Base-by-base conservation (phyloP, 2,113 vertebrate genomes). In the Apteryx owenii region DNA sequence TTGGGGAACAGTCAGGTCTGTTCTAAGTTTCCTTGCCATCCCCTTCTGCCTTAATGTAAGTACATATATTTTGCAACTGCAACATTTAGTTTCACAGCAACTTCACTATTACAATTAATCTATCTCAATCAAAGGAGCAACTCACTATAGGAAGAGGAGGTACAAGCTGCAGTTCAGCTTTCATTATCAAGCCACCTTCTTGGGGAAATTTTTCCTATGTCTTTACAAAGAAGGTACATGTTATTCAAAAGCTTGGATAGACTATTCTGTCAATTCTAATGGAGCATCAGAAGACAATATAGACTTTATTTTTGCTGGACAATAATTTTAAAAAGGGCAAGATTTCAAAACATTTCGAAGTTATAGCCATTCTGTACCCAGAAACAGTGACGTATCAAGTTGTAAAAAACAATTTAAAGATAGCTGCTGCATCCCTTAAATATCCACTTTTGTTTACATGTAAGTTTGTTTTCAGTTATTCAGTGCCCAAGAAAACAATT, bases 1-100 rank as follows among this genome's bases (percentile, higher is more conserved):
- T 53, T 90, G 72, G 69, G 80, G 72, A 96, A 91, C 88, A 83
- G 62, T 48, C 44, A 85, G 88, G 78, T 85, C 61, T 62, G 62
- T 85, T 82, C 33, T 85, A 69, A 72, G 42, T 87, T 90, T 70
- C 12, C 23, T 80, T 95, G 75, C 48, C 62, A 87, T 83, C 50
- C 18, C 48, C 71, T 76, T 75, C 62, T 64, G 58, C 64, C 71
- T 80, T 82, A 72, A 50, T 88, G 65, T 69, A 33, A 85, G 89
- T 51, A 89, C 64, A 76, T 87, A 79, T 58, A 82, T 85, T 93
- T 93, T 95, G 61, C 61, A 92, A 18, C 73, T 82, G 69, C 61
- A 79, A 50, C 5, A 1, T 31, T 33, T 20, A 44, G 62, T 94
- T 70, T 90, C 73, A 89, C 26, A 69, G 81, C 66, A 95, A 90